Conservation (phyloP, 2,888 invertebrate species). For the Palloptera scutellata region DNA sequence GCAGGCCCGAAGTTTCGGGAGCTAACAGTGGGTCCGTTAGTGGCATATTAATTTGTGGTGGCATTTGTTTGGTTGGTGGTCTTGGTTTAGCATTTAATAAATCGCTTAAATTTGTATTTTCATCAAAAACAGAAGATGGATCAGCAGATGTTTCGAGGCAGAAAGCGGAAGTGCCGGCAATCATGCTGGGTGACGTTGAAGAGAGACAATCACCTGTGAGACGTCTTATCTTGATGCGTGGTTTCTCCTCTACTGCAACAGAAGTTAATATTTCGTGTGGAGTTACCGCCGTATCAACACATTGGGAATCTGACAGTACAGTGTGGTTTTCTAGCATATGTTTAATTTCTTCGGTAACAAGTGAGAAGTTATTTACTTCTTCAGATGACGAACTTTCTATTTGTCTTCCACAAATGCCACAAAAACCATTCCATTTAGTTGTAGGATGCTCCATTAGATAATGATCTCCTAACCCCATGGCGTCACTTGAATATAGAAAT, state of each 20-base stretch:
- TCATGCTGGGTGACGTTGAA: conserved; percentile 14
- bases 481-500: conserved; percentile 55
- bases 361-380: conserved; percentile 21
- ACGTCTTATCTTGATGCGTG: conserved; percentile 53
- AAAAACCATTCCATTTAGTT: conserved; percentile 69
- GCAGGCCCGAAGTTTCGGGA: conserved; percentile 4
- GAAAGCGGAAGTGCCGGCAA: neutral
- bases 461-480: conserved; percentile 57
- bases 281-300: conserved; percentile 33
- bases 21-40: conserved; percentile 30
- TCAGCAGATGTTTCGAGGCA: neutral
- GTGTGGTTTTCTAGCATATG: conserved; percentile 52
- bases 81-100: conserved; percentile 39
- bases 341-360: conserved; percentile 46
- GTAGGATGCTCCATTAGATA: conserved; percentile 53
- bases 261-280: neutral
- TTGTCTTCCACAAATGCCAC: conserved; percentile 64
- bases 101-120: conserved; percentile 37
- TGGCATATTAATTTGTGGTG: conserved; percentile 35
- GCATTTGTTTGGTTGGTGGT: conserved; percentile 37
- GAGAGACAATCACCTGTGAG: conserved; percentile 51
- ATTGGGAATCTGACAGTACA: too few relatives aligned
- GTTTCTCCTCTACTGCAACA: conserved; percentile 26
- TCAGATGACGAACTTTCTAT: conserved; percentile 19
- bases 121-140: conserved; percentile 13